Evolutionary conservation across 2,113 vertebrate species (phyloP).

Genomic region (Excalfactoria chinensis): DNA sequence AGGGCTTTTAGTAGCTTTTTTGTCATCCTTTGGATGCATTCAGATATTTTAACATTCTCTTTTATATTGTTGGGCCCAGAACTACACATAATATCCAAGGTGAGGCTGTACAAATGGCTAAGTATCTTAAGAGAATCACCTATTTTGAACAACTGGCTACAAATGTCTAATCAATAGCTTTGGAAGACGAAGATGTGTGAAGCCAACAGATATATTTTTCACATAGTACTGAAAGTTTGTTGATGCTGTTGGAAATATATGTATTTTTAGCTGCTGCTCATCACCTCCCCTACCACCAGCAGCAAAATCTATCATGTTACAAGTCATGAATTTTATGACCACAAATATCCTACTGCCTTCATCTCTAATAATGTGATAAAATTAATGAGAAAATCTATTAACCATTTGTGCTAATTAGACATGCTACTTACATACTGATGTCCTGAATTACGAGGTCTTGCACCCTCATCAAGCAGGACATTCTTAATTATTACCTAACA

Average conservation of each 20-base stretch:
- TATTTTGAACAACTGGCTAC: background rate
- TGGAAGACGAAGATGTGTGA: background rate
- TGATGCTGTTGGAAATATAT: background rate
- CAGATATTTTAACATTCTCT: no score
- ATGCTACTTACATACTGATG: background rate
- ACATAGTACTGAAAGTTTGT: background rate
- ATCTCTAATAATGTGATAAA: background rate
- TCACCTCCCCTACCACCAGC: fast-evolving
- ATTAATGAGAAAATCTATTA: background rate
- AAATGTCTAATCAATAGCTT: background rate
- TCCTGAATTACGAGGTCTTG: background rate
- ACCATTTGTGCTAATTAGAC: background rate
- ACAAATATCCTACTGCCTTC: background rate
- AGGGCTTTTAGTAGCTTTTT: background rate
- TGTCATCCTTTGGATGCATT: no score
- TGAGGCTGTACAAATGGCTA: no score
- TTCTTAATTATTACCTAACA: background rate
- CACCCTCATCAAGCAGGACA: background rate
- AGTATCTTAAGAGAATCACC: no score
- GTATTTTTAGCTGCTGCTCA: background rate
- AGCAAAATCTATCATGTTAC: background rate
- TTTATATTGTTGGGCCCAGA: no score
- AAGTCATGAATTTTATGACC: background rate
- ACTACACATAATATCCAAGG: no score
- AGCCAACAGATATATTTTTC: background rate